Conservation (phyloP, 2,888 invertebrate genomes). For the Brachylomia viminalis region DNA sequence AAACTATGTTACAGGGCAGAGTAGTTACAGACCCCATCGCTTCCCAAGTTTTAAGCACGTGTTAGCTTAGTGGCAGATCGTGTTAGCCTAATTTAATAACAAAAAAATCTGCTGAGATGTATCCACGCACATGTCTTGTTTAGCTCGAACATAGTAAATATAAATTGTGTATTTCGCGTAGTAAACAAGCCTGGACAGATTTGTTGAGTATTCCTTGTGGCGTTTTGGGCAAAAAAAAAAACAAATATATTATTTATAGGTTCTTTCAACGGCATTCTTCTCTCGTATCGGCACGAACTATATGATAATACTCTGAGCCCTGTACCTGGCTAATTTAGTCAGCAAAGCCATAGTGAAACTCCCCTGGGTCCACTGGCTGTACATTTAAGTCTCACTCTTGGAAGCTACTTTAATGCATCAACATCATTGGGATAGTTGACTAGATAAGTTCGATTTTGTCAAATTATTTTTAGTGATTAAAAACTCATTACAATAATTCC, state of each 20-base stretch:
- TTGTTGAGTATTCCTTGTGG: not conserved
- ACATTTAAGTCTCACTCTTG: not conserved
- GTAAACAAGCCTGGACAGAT: not conserved
- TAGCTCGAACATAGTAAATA: conserved; percentile 14
- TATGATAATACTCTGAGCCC: not conserved
- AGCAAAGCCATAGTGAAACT: not conserved
- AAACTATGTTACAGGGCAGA: not conserved
- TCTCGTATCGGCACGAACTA: not conserved
- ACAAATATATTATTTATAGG: too few relatives aligned
- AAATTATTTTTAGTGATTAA: not conserved
- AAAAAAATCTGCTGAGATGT: conserved; percentile 28
- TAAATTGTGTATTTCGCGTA: conserved; percentile 8
- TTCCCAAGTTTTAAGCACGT: conserved; percentile 12
- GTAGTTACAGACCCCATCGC: not conserved
- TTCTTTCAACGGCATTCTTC: not conserved
- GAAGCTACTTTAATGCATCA: not conserved
- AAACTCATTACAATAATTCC: conserved; percentile 49
- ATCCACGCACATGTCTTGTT: conserved; percentile 8
- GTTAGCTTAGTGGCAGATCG: not conserved
- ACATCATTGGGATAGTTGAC: too few relatives aligned
- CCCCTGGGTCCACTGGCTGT: not conserved
- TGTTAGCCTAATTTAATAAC: conserved; percentile 20
- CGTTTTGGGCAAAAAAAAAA: not conserved
- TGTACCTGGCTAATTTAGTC: not conserved
- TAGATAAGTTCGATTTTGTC: not conserved